Conservation (phyloP, 2,888 invertebrate genomes). For the Sinodicranocentrus sp. region DNA sequence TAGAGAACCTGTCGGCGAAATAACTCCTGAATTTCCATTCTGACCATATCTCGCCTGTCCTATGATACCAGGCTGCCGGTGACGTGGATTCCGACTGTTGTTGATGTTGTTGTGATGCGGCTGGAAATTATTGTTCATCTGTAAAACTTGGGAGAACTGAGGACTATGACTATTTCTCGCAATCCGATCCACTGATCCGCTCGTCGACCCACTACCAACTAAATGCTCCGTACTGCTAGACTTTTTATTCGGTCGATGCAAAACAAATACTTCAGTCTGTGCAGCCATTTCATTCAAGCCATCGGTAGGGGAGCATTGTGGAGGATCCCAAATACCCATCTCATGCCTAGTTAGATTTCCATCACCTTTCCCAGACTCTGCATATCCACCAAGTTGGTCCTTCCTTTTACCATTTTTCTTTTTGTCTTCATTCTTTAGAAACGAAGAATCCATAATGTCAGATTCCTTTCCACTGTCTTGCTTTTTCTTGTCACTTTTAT, state of each 20-base stretch:
- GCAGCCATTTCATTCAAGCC: slow-evolving; percentile 73
- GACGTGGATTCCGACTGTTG: slow-evolving; percentile 7
- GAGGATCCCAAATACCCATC: slow-evolving; percentile 73
- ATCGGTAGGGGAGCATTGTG: slow-evolving; percentile 68
- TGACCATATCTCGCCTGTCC: slow-evolving; percentile 70
- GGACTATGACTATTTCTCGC: slow-evolving; percentile 55
- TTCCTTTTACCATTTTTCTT: slow-evolving; percentile 55
- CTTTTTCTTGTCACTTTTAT: slow-evolving; percentile 39
- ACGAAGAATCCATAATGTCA: slow-evolving; percentile 32
- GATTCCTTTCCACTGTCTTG: slow-evolving; percentile 1
- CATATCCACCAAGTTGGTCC: slow-evolving; percentile 46
- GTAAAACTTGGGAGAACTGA: slow-evolving; percentile 49
- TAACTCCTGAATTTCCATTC: not conserved
- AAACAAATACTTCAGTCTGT: slow-evolving; percentile 72
- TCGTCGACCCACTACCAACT: slow-evolving; percentile 9
- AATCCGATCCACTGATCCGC: slow-evolving; percentile 5
- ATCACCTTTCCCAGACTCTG: slow-evolving; percentile 3
- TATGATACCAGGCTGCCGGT: slow-evolving; percentile 71
- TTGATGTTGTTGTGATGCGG: slow-evolving; percentile 38
- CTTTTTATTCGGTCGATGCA: slow-evolving; percentile 63
- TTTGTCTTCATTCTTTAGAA: slow-evolving; percentile 21
- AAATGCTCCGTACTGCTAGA: slow-evolving; percentile 42
- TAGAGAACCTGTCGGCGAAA: slow-evolving; percentile 35
- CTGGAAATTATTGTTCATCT: slow-evolving; percentile 54
- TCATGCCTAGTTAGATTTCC: slow-evolving; percentile 45